Percentiles rank a stretch among this genome's conserved stretches.
phyloP scores from a whole-genome alignment of 2,797 vertebrate species.

The Manis pentadactyla region DNA sequence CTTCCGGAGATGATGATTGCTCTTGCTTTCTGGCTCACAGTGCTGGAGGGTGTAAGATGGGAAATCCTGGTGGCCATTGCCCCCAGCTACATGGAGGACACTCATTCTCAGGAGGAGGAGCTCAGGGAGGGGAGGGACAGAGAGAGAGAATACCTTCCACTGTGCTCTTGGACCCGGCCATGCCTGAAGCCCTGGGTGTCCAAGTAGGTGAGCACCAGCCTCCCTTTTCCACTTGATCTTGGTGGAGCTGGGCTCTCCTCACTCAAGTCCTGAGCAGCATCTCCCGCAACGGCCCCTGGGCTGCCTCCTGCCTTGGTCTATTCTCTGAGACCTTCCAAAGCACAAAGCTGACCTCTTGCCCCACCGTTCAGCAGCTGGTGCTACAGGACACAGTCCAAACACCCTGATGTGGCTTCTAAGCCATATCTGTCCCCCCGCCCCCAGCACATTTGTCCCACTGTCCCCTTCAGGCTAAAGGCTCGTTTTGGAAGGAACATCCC shows the following conservation, averaged over 20 bases:
- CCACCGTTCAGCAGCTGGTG: neutral
- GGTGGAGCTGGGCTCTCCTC: too few species aligned
- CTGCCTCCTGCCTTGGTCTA: neutral
- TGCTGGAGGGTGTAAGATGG: neutral
- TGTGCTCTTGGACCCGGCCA: neutral
- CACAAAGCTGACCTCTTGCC: neutral
- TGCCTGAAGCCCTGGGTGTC: neutral
- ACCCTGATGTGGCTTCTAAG: neutral
- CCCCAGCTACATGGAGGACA: neutral
- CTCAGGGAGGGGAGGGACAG: neutral
- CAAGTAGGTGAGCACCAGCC: neutral
- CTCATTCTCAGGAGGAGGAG: neutral
- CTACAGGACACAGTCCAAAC: too few species aligned
- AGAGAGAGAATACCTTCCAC: too few species aligned
- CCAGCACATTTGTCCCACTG: neutral
- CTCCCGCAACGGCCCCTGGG: fast-evolving
- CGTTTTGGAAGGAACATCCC: fast-evolving
- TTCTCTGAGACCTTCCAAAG: neutral
- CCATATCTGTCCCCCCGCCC: too few species aligned
- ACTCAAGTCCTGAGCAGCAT: neutral
- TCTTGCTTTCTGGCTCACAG: too few species aligned
- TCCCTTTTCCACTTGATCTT: neutral
- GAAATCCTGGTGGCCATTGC: too few species aligned
- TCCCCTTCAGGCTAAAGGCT: neutral
- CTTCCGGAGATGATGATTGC: neutral